A percentile compares a stretch with the other conserved stretches of the same genome.
Evolutionary conservation across 1,140 invertebrate species (phyloP).

Genomic region (Schlechtendalia chinensis): DNA sequence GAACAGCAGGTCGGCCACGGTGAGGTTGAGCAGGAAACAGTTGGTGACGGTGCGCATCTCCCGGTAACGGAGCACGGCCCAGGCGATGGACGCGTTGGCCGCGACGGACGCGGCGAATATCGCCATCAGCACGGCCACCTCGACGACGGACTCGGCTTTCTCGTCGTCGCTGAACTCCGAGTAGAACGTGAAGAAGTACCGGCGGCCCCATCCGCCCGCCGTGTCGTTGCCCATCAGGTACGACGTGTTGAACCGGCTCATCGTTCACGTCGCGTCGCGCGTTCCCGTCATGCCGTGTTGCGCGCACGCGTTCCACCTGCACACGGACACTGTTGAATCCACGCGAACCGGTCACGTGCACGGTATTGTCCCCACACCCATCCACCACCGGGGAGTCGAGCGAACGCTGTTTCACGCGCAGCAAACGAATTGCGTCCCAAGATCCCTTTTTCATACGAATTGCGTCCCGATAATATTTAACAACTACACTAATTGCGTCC

Average conservation of each 20-base stretch:
- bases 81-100: constrained; percentile 58
- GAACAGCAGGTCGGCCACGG: constrained; percentile 66
- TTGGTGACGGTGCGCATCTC: constrained; percentile 75
- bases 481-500: too few species aligned
- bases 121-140: constrained; percentile 56
- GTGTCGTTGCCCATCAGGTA: constrained; percentile 56
- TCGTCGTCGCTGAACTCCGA: constrained; percentile 58
- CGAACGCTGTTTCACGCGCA: too few species aligned
- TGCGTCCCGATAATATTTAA: too few species aligned
- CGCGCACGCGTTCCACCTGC: too few species aligned
- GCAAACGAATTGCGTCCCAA: too few species aligned
- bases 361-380: too few species aligned
- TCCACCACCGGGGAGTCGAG: too few species aligned
- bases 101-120: constrained; percentile 57
- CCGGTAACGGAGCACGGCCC: constrained; percentile 60
- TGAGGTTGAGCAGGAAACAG: constrained; percentile 71
- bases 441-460: too few species aligned
- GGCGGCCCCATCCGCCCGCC: constrained; percentile 57
- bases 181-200: constrained; percentile 62
- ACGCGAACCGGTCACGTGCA: too few species aligned
- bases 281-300: too few species aligned
- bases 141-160: constrained; percentile 53
- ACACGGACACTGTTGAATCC: too few species aligned
- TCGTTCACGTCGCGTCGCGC: too few species aligned
- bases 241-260: constrained; percentile 54